Conservation (phyloP, 1,140 invertebrate species). For the Bombus vancouverensis region DNA sequence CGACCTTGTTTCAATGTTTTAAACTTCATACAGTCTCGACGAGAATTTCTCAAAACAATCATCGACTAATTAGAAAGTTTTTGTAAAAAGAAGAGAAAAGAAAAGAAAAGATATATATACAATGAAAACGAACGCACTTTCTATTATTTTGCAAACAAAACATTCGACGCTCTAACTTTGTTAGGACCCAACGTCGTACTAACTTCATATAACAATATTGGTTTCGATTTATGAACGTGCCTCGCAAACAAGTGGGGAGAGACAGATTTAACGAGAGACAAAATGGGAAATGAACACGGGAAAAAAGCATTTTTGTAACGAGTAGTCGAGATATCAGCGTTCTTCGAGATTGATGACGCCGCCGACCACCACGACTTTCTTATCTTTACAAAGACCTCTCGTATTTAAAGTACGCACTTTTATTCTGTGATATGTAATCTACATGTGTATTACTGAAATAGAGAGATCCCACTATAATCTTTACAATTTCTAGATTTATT, state of each 20-base stretch:
- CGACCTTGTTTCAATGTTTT: slow-evolving; percentile 25
- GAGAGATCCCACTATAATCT: background rate
- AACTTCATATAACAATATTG: background rate
- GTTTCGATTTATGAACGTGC: slow-evolving; percentile 51
- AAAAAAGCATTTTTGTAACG: slow-evolving; percentile 16
- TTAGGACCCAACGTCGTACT: slow-evolving; percentile 29
- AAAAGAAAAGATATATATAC: background rate
- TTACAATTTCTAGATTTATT: too few species aligned
- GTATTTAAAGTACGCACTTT: background rate
- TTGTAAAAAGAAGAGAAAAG: background rate
- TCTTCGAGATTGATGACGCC: slow-evolving; percentile 53
- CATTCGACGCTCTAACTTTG: background rate
- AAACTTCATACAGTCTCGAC: slow-evolving; percentile 58
- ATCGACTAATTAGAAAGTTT: slow-evolving; percentile 56
- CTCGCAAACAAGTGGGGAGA: slow-evolving; percentile 9
- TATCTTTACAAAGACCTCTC: slow-evolving; percentile 31
- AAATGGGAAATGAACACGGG: background rate
- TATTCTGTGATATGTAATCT: background rate
- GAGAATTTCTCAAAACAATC: slow-evolving; percentile 46
- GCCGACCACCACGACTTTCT: slow-evolving; percentile 48
- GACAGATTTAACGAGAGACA: background rate
- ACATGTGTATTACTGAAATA: background rate
- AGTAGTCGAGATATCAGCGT: slow-evolving; percentile 47
- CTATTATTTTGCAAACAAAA: background rate
- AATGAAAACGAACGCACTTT: background rate